phyloP scores from a whole-genome alignment of 2,888 invertebrate species.

The Nomada lathburiana region DNA sequence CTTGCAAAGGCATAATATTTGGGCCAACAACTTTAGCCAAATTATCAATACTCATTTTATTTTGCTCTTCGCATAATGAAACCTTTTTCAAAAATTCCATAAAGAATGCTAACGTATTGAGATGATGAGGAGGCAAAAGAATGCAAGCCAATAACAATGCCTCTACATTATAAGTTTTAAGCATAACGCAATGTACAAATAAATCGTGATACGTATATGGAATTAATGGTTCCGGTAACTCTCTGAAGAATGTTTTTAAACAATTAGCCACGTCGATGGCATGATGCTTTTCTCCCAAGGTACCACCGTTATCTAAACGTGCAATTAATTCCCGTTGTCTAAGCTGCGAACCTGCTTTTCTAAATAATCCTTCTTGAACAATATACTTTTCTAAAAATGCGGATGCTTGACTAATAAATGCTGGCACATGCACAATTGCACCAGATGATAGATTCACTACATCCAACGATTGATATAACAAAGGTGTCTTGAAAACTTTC shows the following conservation, averaged over 20 bases:
- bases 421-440: constrained; percentile 89
- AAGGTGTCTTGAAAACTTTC: constrained; percentile 86
- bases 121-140: constrained; percentile 90
- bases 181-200: constrained; percentile 89
- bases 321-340: constrained; percentile 94
- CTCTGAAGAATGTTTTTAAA: constrained; percentile 93
- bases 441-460: constrained; percentile 88
- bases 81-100: constrained; percentile 92
- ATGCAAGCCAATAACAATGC: constrained; percentile 89
- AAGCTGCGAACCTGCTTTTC: constrained; percentile 94
- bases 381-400: constrained; percentile 89
- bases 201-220: constrained; percentile 90
- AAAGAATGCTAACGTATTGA: constrained; percentile 92
- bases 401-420: constrained; percentile 90
- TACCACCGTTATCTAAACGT: constrained; percentile 89
- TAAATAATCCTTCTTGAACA: constrained; percentile 93
- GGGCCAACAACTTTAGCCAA: constrained; percentile 94
- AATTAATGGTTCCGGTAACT: constrained; percentile 94
- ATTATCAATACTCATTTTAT: constrained; percentile 94
- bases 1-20: constrained; percentile 92
- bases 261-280: constrained; percentile 94
- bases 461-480: constrained; percentile 85
- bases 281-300: constrained; percentile 89
- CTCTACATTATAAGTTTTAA: constrained; percentile 87
- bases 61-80: constrained; percentile 88